Conservation (phyloP, 1,140 invertebrate genomes). For the Anoplophora glabripennis region DNA sequence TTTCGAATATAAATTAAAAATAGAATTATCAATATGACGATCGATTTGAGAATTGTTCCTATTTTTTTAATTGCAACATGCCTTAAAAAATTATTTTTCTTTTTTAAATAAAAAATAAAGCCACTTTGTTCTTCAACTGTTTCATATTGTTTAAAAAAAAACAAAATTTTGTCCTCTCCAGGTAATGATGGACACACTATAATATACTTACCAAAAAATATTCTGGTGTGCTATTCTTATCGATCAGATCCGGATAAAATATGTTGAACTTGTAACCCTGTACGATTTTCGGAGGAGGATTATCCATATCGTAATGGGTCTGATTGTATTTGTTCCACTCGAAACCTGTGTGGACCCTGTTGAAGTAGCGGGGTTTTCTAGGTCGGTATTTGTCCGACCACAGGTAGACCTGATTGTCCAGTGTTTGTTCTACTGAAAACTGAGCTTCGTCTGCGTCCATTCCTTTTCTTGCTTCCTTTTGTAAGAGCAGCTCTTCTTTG, state of each 20-base stretch:
- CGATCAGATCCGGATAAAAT: slow-evolving; percentile 98
- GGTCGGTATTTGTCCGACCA: slow-evolving; percentile 99
- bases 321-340: slow-evolving; percentile 99
- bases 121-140: too few species aligned
- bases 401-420: slow-evolving; percentile 85
- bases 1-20: too few species aligned
- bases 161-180: too few species aligned
- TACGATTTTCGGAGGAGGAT: slow-evolving; percentile 99
- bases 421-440: slow-evolving; percentile 86
- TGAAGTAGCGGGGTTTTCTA: slow-evolving; percentile 96
- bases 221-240: slow-evolving; percentile 90
- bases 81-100: too few species aligned
- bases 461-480: slow-evolving; percentile 80
- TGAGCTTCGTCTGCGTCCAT: slow-evolving; percentile 87
- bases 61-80: too few species aligned
- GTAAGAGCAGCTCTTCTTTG: slow-evolving; percentile 62
- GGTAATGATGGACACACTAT: too few species aligned
- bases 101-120: too few species aligned
- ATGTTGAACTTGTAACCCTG: slow-evolving; percentile 99
- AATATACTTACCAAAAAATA: slow-evolving; percentile 77
- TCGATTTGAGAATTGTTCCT: too few species aligned
- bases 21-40: too few species aligned
- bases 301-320: slow-evolving; percentile 99
- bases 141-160: too few species aligned
- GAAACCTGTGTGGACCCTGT: slow-evolving; percentile 93